These are phyloP conservation scores for Pseudoatta argentina DNA, from an alignment of 1,140 invertebrate genomes.

Conservation along the genomic window DNA sequence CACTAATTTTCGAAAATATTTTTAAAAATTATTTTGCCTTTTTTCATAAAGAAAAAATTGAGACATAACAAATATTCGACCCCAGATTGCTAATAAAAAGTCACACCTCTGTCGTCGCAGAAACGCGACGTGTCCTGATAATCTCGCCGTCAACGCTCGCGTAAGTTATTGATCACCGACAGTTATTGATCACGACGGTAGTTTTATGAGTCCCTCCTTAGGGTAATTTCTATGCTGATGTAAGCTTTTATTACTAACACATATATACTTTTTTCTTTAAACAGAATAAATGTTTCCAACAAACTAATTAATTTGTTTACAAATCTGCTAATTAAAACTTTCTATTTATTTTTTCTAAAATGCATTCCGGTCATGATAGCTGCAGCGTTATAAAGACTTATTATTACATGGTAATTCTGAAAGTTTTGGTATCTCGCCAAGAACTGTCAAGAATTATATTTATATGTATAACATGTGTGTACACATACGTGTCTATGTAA, in stretches of 20 bases:
- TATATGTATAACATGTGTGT: constrained; percentile 3
- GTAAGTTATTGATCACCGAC: constrained; percentile 42
- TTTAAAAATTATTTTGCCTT: background rate
- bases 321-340: background rate
- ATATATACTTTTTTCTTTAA: background rate
- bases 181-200: constrained; percentile 42
- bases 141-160: constrained; percentile 1
- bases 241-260: background rate
- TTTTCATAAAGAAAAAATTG: background rate
- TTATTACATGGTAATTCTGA: constrained; percentile 26
- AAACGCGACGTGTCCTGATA: constrained; percentile 30
- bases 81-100: background rate
- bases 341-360: background rate
- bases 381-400: background rate
- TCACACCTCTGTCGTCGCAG: background rate
- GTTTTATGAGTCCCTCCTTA: constrained; percentile 33
- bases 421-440: constrained; percentile 21
- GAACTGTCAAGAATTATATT: constrained; percentile 19
- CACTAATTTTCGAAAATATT: background rate
- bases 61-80: background rate
- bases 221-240: constrained; percentile 27
- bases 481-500: background rate
- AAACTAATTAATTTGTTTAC: constrained; percentile 18
- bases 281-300: background rate
- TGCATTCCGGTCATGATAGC: constrained; percentile 16